A percentile compares a stretch with the other conserved stretches of the same genome.
Conservation (phyloP, 2,888 invertebrate species). For the Acheta domesticus region DNA sequence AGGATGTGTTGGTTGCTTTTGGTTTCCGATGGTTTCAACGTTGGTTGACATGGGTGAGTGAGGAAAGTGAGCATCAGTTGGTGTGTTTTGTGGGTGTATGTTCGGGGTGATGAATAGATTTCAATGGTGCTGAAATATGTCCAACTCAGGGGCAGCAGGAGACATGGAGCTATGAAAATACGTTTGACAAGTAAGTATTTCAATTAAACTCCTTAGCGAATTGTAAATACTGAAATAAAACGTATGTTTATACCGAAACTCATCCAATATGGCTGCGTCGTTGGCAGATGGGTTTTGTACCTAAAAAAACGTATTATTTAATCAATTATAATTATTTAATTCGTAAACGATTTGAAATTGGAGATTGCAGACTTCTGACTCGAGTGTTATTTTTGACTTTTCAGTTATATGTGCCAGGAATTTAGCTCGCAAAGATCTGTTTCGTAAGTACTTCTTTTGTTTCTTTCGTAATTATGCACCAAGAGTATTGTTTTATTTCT, state of each 20-base stretch:
- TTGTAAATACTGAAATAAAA: background rate
- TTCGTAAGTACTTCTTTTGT: constrained; percentile 74
- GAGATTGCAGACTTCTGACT: background rate
- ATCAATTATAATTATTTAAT: background rate
- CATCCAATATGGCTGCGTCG: constrained; percentile 37
- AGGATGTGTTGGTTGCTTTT: no score
- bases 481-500: constrained; percentile 21
- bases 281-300: constrained; percentile 22
- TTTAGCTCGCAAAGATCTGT: constrained; percentile 90
- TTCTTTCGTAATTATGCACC: constrained; percentile 23
- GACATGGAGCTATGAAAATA: constrained; percentile 92
- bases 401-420: constrained; percentile 95
- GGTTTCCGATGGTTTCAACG: no score
- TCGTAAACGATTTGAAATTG: background rate
- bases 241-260: constrained; percentile 18
- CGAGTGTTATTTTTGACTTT: constrained; percentile 50
- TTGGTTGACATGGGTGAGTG: no score
- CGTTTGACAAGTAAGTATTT: constrained; percentile 81
- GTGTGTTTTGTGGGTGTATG: background rate
- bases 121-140: constrained; percentile 51
- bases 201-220: background rate
- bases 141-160: constrained; percentile 58
- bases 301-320: background rate
- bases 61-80: no score
- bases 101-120: constrained; percentile 29